Conservation (phyloP, 2,797 vertebrate species). For the Pachyuromys duprasi region DNA sequence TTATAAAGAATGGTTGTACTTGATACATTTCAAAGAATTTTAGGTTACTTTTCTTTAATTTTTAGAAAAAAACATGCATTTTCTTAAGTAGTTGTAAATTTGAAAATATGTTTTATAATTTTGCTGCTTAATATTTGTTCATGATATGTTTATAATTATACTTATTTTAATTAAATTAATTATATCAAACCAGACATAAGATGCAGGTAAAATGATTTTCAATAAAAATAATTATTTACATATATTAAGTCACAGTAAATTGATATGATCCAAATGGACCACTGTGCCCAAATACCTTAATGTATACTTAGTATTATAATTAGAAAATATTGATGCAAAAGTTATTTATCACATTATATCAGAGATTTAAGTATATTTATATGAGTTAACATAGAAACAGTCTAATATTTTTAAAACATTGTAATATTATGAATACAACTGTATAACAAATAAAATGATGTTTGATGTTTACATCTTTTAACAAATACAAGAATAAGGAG, state of each 20-base stretch:
- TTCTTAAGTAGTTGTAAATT: not conserved
- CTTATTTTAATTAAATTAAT: not conserved
- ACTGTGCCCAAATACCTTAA: not conserved
- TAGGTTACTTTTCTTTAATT: not conserved
- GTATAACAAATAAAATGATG: not conserved
- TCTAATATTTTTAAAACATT: not conserved
- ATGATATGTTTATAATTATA: not conserved
- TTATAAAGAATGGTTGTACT: not conserved
- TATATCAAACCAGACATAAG: not conserved
- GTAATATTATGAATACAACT: not conserved
- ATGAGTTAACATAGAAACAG: not conserved
- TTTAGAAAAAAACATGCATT: not conserved
- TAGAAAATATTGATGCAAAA: slow-evolving; percentile 9
- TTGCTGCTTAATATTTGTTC: not conserved
- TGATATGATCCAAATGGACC: not conserved
- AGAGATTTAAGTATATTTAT: not conserved
- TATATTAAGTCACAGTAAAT: not conserved
- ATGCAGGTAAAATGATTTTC: slow-evolving; percentile 43
- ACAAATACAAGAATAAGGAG: not conserved
- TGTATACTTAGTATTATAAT: not conserved
- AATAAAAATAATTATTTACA: not conserved
- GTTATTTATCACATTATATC: not conserved
- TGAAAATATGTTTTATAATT: not conserved
- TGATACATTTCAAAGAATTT: slow-evolving; percentile 46
- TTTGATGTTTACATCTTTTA: slow-evolving; percentile 6